Evolutionary conservation across 2,797 vertebrate species (phyloP).

Genomic region (Enteromius trimaculatus): DNA sequence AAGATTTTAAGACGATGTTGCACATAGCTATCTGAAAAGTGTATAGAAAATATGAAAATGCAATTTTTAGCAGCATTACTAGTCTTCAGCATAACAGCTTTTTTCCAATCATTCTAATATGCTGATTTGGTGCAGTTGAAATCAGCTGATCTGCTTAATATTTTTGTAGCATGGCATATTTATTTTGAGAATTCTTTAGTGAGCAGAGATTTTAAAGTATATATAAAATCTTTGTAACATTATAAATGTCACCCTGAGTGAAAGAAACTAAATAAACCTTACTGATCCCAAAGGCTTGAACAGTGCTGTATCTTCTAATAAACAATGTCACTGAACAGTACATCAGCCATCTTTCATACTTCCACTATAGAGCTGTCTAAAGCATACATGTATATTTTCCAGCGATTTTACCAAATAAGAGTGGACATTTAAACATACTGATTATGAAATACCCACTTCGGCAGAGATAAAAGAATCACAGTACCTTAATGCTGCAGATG

Average conservation of each 20-base stretch:
- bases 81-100: background rate
- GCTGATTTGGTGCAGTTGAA: background rate
- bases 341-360: too few species aligned
- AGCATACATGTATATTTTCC: background rate
- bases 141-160: background rate
- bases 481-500: slow-evolving; percentile 60
- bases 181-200: background rate
- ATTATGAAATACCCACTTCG: background rate
- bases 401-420: background rate
- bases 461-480: background rate
- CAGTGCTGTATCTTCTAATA: background rate
- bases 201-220: background rate
- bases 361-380: background rate
- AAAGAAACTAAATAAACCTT: background rate
- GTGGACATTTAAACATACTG: background rate
- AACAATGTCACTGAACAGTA: background rate
- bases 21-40: background rate
- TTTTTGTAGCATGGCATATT: background rate
- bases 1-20: background rate
- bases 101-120: background rate
- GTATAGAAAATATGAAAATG: background rate
- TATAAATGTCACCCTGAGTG: background rate
- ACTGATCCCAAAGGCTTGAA: background rate
- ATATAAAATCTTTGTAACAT: background rate
- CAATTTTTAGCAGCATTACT: background rate